These are phyloP conservation scores for Parotocinclus haroldoi DNA, from an alignment of 2,797 vertebrate genomes.

Conservation along the genomic window DNA sequence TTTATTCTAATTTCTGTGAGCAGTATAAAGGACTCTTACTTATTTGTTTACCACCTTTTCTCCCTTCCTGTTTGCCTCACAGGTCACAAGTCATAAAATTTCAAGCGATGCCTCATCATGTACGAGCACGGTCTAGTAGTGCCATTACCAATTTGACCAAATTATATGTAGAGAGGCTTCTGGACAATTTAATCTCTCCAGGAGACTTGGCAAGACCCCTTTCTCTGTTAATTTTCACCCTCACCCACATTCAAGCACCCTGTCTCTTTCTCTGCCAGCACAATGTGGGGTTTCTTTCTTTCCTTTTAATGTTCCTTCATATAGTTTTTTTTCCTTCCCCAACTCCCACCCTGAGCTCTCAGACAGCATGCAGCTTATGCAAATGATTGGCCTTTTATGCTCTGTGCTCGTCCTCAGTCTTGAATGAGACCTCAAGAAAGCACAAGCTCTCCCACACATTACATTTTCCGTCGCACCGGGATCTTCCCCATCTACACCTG, in stretches of 20 bases:
- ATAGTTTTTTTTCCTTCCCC: conserved; percentile 67
- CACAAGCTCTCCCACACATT: conserved; percentile 50
- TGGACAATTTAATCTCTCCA: conserved; percentile 84
- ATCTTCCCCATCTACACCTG: conserved; percentile 11
- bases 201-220: conserved; percentile 74
- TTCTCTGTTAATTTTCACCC: conserved; percentile 74
- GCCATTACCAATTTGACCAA: conserved; percentile 75
- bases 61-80: conserved; percentile 43
- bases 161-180: conserved; percentile 79
- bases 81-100: conserved; percentile 58
- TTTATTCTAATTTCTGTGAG: no score
- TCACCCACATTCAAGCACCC: conserved; percentile 57
- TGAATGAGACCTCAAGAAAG: conserved; percentile 84
- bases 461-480: conserved; percentile 36
- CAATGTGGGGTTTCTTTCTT: conserved; percentile 62
- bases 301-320: conserved; percentile 68
- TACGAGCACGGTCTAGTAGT: conserved; percentile 62
- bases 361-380: conserved; percentile 85
- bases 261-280: conserved; percentile 68
- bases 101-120: conserved; percentile 45
- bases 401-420: conserved; percentile 68
- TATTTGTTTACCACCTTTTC: conserved; percentile 52
- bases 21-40: neutral
- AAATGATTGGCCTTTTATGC: conserved; percentile 82
- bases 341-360: conserved; percentile 56